Evolutionary conservation across 2,888 invertebrate genomes (phyloP).

Genomic region (Panopea generosa): DNA sequence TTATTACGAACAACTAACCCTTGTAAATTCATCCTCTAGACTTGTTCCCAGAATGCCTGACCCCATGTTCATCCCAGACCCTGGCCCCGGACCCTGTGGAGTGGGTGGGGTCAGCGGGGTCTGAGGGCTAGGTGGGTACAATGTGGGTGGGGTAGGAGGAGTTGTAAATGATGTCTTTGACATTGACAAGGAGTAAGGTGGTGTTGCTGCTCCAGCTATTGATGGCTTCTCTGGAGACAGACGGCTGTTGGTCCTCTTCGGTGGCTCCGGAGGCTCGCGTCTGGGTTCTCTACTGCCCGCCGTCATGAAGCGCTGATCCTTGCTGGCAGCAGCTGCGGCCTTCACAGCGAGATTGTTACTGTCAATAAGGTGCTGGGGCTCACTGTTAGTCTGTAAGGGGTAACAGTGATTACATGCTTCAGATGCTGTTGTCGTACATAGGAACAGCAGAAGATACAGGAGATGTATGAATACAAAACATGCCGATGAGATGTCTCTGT

Average conservation of each 20-base stretch:
- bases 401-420: neutral
- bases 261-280: conserved; percentile 48
- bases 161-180: conserved; percentile 8
- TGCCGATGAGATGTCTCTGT: too few species aligned
- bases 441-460: too few species aligned
- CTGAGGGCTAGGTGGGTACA: conserved; percentile 59
- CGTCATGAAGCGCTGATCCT: conserved; percentile 26
- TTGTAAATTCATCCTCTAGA: conserved; percentile 79
- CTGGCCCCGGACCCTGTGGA: conserved; percentile 66
- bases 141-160: conserved; percentile 54
- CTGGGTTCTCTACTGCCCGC: conserved; percentile 3
- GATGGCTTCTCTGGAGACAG: conserved; percentile 41
- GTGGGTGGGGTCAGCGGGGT: conserved; percentile 63
- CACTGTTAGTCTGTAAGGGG: conserved; percentile 53
- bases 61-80: conserved; percentile 18
- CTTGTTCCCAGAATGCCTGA: conserved; percentile 43
- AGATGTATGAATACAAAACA: too few species aligned
- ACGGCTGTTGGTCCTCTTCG: conserved; percentile 49
- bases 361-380: conserved; percentile 39
- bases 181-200: conserved; percentile 5
- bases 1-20: conserved; percentile 81
- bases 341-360: conserved; percentile 48
- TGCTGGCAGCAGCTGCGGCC: conserved; percentile 31
- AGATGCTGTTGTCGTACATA: too few species aligned
- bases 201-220: conserved; percentile 31